These are phyloP conservation scores for Hipparchia semele DNA, from an alignment of 2,888 invertebrate species.

Conservation along the genomic window DNA sequence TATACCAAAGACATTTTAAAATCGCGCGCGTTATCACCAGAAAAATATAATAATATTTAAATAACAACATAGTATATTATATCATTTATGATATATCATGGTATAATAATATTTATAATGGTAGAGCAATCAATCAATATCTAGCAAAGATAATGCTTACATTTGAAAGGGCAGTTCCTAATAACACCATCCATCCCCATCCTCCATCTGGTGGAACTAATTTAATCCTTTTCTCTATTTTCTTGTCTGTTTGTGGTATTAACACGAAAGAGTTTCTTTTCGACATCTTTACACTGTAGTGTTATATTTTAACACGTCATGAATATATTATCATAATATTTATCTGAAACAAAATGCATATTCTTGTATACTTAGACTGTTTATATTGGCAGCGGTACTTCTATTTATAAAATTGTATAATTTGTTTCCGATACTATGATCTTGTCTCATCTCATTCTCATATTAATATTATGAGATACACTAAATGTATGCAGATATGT, in stretches of 20 bases:
- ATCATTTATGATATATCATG: not conserved
- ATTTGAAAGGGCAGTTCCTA: conserved; percentile 86
- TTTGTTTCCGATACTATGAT: no score
- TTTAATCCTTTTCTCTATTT: conserved; percentile 63
- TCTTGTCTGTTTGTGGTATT: conserved; percentile 57
- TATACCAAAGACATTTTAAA: not conserved
- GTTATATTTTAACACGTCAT: conserved; percentile 8
- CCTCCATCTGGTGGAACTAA: conserved; percentile 86
- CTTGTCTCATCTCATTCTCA: not conserved
- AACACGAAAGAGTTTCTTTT: conserved; percentile 56
- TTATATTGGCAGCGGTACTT: not conserved
- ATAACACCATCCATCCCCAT: conserved; percentile 88
- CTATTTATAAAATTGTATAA: not conserved
- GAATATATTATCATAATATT: not conserved
- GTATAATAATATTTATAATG: not conserved
- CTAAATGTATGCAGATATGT: no score
- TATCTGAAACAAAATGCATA: conserved; percentile 21
- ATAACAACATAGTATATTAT: not conserved
- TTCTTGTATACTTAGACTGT: not conserved
- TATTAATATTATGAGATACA: no score
- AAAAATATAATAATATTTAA: not conserved
- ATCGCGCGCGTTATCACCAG: not conserved
- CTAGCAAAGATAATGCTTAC: conserved; percentile 67
- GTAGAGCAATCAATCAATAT: conserved; percentile 10
- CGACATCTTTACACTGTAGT: conserved; percentile 39